These are phyloP conservation scores for Phalacrocorax aristotelis DNA, from an alignment of 2,113 vertebrate genomes.

Conservation along the genomic window DNA sequence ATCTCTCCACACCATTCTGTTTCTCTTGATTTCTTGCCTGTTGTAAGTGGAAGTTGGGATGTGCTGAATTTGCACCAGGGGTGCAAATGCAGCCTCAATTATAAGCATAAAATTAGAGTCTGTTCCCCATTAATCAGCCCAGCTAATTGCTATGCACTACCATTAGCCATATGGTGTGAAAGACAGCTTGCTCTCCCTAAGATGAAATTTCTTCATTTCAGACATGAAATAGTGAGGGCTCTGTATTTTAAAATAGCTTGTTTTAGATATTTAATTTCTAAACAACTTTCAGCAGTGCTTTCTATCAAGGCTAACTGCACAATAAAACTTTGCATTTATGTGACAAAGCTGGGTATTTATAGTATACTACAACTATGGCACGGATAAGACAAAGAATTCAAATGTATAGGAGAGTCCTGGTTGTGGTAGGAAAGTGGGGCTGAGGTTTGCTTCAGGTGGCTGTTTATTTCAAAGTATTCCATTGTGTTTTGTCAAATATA, in stretches of 20 bases:
- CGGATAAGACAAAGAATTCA: slow-evolving; percentile 72
- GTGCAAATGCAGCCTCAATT: slow-evolving; percentile 88
- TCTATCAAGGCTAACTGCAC: slow-evolving; percentile 81
- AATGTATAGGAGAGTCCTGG: slow-evolving; percentile 48
- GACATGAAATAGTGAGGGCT: slow-evolving; percentile 84
- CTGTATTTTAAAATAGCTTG: slow-evolving; percentile 83
- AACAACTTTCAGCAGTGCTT: slow-evolving; percentile 83
- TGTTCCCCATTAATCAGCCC: slow-evolving; percentile 97
- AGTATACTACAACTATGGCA: slow-evolving; percentile 31
- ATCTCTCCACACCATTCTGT: slow-evolving; percentile 72
- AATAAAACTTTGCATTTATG: slow-evolving; percentile 84
- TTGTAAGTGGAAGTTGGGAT: slow-evolving; percentile 82
- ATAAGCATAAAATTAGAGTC: slow-evolving; percentile 95
- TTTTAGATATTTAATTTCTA: slow-evolving; percentile 86
- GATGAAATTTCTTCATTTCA: slow-evolving; percentile 86
- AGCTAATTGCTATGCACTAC: slow-evolving; percentile 93
- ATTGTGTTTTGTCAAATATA: slow-evolving; percentile 53
- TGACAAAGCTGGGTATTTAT: slow-evolving; percentile 78
- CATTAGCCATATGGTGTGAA: slow-evolving; percentile 98
- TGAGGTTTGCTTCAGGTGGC: slow-evolving; percentile 47
- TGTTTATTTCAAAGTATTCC: slow-evolving; percentile 54
- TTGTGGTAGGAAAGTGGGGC: neutral
- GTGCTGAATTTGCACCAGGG: slow-evolving; percentile 92
- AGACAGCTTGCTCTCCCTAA: slow-evolving; percentile 89
- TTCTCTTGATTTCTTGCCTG: slow-evolving; percentile 80